Base-by-base conservation (phyloP, 2,113 vertebrate genomes). In the Mustelus asterias region DNA sequence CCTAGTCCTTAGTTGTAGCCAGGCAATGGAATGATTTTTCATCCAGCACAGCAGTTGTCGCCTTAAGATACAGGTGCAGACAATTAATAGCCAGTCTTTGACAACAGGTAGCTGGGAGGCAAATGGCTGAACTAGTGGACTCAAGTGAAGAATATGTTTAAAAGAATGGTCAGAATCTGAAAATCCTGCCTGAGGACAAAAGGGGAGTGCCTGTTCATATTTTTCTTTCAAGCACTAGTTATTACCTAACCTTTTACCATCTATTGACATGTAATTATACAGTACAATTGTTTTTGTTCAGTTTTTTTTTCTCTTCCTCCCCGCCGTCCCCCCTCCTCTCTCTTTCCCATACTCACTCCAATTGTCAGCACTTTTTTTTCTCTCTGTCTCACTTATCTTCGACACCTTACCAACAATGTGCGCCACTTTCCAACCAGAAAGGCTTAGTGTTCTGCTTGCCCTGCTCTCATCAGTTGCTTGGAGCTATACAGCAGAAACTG, bases 1-100 rank as follows among this genome's bases (percentile, higher is more conserved):
- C 44, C 69, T 16, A 70, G 41, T 95, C 13, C 94, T 76, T 95
- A 54, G 94, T 95, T 72, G 22, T 29, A 95, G 37, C 92, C 63
- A 69, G 63, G 92, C 26, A 41, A 94, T 94, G 37, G 94, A 54
- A 72, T 72, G 24, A 72, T 95, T 95, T 97, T 96, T 69, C 95
- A 0, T 14, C 95, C 96, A 96, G 95, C 86, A 44, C 92, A 96
- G 90, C 96, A 60, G 67, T 41, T 95, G 5, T 72, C 86, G 97
- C 97, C 97, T 96, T n/a, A 96, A 97, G 97, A 95, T 67, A 96
- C 76, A 97, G 97, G 96, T 97, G 96, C 96, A 96, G 96, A 97
- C 86, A 96, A 95, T 97, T 97, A 96, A 96, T 85, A 65, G 96
- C 96, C 41, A 96, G 67, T 60, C 96, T 96, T 96, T 97, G 97